Percentiles rank a stretch among this genome's conserved stretches.
Evolutionary conservation across 2,888 invertebrate genomes (phyloP).

Genomic region (Agrotis clavis): DNA sequence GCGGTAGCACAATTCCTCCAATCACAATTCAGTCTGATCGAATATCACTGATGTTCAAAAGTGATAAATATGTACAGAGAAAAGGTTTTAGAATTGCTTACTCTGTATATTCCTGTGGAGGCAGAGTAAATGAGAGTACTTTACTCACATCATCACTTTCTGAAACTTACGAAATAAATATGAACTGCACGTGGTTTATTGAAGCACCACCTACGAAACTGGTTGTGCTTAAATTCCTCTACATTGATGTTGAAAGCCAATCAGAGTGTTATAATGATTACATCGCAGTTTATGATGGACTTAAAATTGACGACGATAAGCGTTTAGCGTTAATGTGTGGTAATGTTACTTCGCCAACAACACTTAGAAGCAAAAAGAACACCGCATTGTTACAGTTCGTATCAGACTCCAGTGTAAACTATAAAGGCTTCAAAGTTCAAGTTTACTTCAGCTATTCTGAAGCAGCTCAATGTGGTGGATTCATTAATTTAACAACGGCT

Average conservation of each 20-base stretch:
- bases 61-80: conserved; percentile 90
- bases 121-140: conserved; percentile 92
- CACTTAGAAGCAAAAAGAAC: conserved; percentile 92
- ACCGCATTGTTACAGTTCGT: conserved; percentile 90
- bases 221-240: conserved; percentile 92
- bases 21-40: conserved; percentile 74
- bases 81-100: conserved; percentile 92
- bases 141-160: conserved; percentile 89
- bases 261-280: conserved; percentile 91
- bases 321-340: conserved; percentile 92
- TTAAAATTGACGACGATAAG: conserved; percentile 76
- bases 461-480: conserved; percentile 93
- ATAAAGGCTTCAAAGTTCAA: conserved; percentile 91
- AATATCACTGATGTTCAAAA: conserved; percentile 89
- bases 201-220: conserved; percentile 93
- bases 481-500: conserved; percentile 88
- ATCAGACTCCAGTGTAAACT: conserved; percentile 83
- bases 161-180: conserved; percentile 85
- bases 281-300: conserved; percentile 91
- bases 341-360: conserved; percentile 89
- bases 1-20: conserved; percentile 81
- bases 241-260: conserved; percentile 90
- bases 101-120: conserved; percentile 93
- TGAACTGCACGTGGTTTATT: conserved; percentile 95
- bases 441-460: conserved; percentile 91